Evolutionary conservation across 2,888 invertebrate species (phyloP).

Genomic region (Pseudeuparius sepicola): DNA sequence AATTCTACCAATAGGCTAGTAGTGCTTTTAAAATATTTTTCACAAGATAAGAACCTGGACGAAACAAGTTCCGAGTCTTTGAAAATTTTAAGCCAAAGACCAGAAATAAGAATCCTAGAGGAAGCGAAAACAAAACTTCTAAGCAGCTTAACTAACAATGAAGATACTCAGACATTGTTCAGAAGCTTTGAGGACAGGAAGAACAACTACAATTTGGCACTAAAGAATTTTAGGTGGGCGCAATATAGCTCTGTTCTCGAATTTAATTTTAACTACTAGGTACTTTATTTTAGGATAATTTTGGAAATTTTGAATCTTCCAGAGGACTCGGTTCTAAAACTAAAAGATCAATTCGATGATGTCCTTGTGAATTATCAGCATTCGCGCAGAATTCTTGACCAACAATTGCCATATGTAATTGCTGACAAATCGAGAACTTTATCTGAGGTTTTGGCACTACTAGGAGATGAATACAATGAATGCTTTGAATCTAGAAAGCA

Average conservation of each 20-base stretch:
- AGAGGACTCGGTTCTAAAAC: slow-evolving; percentile 28
- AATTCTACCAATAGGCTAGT: slow-evolving; percentile 25
- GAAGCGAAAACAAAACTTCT: slow-evolving; percentile 24
- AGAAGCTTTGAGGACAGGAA: slow-evolving; percentile 24
- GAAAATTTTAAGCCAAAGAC: slow-evolving; percentile 18
- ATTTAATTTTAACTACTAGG: too few relatives aligned
- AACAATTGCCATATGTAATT: slow-evolving; percentile 29
- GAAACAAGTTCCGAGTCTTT: slow-evolving; percentile 19
- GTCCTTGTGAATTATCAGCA: slow-evolving; percentile 32
- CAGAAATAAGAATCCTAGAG: slow-evolving; percentile 21
- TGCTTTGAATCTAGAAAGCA: too few relatives aligned
- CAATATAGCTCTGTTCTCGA: too few relatives aligned
- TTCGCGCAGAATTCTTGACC: slow-evolving; percentile 29
- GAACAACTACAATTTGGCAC: slow-evolving; percentile 31
- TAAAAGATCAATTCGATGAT: slow-evolving; percentile 33
- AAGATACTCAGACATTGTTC: slow-evolving; percentile 21
- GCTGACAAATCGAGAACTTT: slow-evolving; percentile 24
- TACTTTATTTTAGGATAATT: slow-evolving; percentile 33
- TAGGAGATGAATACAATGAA: slow-evolving; percentile 21
- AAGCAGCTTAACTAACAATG: slow-evolving; percentile 20
- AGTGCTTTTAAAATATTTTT: slow-evolving; percentile 22
- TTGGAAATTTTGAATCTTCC: slow-evolving; percentile 33
- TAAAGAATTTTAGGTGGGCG: slow-evolving; percentile 36
- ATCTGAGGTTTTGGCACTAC: slow-evolving; percentile 22
- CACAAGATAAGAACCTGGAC: slow-evolving; percentile 21